Base-by-base conservation (phyloP, 2,888 invertebrate species). In the Metacarcinus magister region DNA sequence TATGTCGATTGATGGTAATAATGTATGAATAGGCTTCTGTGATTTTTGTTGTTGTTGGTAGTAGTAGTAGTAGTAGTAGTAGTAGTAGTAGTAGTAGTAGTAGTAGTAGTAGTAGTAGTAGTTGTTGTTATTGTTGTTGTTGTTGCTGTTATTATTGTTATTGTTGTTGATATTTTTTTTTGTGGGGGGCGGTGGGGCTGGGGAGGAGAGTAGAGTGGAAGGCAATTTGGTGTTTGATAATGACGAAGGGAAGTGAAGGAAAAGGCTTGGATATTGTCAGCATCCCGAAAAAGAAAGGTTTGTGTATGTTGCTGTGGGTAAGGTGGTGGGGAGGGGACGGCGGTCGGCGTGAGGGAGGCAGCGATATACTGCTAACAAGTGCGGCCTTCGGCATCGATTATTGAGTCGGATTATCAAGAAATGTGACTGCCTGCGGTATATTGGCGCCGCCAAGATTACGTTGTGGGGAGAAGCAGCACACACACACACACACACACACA, bases 401-500 rank as follows among this genome's bases (percentile, higher is more conserved):
- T 90, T 44, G 39, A 90, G 90, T 44, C 44, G 90, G 44, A 90
- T 39, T 90, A 44, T 44, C 39, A 43, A 90, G 43, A 39, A 43
- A 44, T 39, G 44, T 32, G 90, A 43, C 43, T 28, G 39, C 23
- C 28, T 16, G 39, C 54, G 54, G 54, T 54, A 7, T 54, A 54
- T 54, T 16, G 54, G 16, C 16, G 54, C 8, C 16, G 54, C 54
- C 16, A 54, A 54, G 54, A 54, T 54, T 87, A 39, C 23, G n/a
- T 32, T 87, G 87, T 87, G 0, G 16, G 48, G n/a, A n/a, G n/a
- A n/a, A n/a, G n/a, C n/a, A n/a, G 48, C 48, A 48, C 48, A 48
- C 48, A 48, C 48, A 48, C 48, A 48, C 48, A 48, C 82, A 87
- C 87, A 87, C 87, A 87, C 87, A 87, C 87, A 87, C 87, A 87